These are phyloP conservation scores for Etheostoma spectabile DNA, from an alignment of 2,113 vertebrate genomes.

Conservation along the genomic window DNA sequence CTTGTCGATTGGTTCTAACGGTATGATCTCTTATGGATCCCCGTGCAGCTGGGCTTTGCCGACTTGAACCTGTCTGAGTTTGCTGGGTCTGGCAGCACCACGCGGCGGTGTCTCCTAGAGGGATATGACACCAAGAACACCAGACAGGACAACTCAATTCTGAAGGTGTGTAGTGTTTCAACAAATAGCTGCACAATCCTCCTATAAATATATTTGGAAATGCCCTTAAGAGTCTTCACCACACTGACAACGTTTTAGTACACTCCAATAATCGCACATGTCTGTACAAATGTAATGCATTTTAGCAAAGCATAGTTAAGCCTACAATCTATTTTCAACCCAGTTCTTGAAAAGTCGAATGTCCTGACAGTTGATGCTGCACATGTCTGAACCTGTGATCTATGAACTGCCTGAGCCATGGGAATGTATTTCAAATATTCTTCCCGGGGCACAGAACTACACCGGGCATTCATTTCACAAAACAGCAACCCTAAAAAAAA, in stretches of 20 bases:
- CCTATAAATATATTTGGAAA: not conserved
- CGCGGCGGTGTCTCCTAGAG: constrained; percentile 93
- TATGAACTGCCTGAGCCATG: not conserved
- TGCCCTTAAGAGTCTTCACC: not conserved
- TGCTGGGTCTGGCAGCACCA: constrained; percentile 94
- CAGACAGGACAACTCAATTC: constrained; percentile 98
- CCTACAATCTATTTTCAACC: not conserved
- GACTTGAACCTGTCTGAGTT: constrained; percentile 98
- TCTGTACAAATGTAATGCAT: not conserved
- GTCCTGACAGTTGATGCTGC: not conserved
- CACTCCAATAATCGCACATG: not conserved
- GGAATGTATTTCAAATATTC: constrained; percentile 22
- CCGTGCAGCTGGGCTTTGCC: constrained; percentile 94
- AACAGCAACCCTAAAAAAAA: not conserved
- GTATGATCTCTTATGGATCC: not conserved
- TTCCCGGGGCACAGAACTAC: not conserved
- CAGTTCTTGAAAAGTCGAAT: constrained; percentile 12
- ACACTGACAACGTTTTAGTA: not conserved
- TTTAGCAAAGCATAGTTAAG: not conserved
- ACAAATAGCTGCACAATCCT: not conserved
- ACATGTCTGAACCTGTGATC: constrained; percentile 55
- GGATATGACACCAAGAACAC: constrained; percentile 98
- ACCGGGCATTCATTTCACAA: not conserved
- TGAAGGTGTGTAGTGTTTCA: constrained; percentile 88
- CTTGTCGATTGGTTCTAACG: not conserved